phyloP scores from a whole-genome alignment of 1,140 invertebrate genomes.

The Anagrus nilaparvatae region DNA sequence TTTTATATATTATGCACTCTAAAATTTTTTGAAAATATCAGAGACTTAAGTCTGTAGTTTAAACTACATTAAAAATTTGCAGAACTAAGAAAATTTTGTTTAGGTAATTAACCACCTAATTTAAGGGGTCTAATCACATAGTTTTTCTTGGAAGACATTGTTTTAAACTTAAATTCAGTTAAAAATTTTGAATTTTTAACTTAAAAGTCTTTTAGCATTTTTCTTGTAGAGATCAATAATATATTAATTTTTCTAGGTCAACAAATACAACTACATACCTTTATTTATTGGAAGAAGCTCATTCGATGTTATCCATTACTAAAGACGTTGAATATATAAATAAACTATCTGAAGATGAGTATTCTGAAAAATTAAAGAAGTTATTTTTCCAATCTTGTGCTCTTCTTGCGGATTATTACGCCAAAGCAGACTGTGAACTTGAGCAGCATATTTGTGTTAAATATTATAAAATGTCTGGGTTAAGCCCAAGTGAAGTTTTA shows the following conservation, averaged over 20 bases:
- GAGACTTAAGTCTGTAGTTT: no score
- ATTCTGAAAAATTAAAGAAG: slow-evolving; percentile 46
- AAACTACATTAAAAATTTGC: no score
- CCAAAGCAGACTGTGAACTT: slow-evolving; percentile 44
- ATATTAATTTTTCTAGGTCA: slow-evolving; percentile 3
- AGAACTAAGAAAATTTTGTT: no score
- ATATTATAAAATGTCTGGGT: slow-evolving; percentile 50
- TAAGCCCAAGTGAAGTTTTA: slow-evolving; percentile 43
- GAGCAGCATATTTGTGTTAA: slow-evolving; percentile 49
- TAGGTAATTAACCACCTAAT: no score
- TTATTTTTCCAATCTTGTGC: slow-evolving; percentile 54
- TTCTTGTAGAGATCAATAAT: no score
- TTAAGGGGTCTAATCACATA: no score
- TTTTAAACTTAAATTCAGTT: background rate
- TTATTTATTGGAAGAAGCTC: slow-evolving; percentile 56
- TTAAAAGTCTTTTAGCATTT: no score
- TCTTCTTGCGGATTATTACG: slow-evolving; percentile 53
- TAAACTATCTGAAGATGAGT: slow-evolving; percentile 35
- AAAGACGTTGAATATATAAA: slow-evolving; percentile 26
- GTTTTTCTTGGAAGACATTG: background rate
- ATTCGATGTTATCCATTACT: slow-evolving; percentile 48
- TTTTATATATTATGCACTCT: no score
- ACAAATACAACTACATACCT: slow-evolving; percentile 50
- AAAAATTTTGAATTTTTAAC: no score
- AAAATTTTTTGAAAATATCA: no score